A percentile compares a stretch with the other conserved stretches of the same genome.
Conservation (phyloP, 2,888 invertebrate genomes). For the Crossocerus cetratus region DNA sequence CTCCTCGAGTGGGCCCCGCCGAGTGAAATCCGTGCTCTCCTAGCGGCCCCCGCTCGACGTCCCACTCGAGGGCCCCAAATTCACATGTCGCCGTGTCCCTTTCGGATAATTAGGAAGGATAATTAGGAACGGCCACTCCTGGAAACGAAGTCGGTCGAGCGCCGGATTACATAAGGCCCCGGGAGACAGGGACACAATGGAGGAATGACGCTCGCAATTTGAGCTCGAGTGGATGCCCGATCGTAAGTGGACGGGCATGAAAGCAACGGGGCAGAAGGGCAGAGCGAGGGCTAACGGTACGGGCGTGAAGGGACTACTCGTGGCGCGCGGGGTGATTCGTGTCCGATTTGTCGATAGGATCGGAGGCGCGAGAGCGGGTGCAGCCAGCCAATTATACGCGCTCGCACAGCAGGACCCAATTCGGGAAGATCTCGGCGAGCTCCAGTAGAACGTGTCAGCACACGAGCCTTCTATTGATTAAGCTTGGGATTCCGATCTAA, state of each 20-base stretch:
- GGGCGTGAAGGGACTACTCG: constrained; percentile 10
- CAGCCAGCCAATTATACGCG: constrained; percentile 56
- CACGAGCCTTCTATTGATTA: constrained; percentile 58
- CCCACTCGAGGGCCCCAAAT: neutral
- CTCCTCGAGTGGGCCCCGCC: neutral
- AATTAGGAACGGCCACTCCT: neutral
- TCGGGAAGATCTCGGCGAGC: constrained; percentile 16
- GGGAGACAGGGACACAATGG: neutral
- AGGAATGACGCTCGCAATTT: neutral
- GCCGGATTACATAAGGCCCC: neutral
- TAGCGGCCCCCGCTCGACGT: too few relatives aligned
- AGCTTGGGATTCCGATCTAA: constrained; percentile 69
- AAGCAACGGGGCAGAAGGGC: constrained; percentile 12
- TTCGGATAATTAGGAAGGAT: neutral
- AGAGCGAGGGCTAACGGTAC: constrained; percentile 38
- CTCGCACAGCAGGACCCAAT: constrained; percentile 21
- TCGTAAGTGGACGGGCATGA: neutral
- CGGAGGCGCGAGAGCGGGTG: constrained; percentile 31
- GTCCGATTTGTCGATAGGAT: constrained; percentile 62
- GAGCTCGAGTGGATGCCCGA: neutral
- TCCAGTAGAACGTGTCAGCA: constrained; percentile 41
- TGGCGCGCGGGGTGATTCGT: constrained; percentile 54
- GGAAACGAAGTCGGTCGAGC: neutral
- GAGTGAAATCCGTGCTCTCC: neutral
- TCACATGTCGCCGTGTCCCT: neutral